These are phyloP conservation scores for Dendrolimus houi DNA, from an alignment of 2,888 invertebrate genomes.

Conservation along the genomic window DNA sequence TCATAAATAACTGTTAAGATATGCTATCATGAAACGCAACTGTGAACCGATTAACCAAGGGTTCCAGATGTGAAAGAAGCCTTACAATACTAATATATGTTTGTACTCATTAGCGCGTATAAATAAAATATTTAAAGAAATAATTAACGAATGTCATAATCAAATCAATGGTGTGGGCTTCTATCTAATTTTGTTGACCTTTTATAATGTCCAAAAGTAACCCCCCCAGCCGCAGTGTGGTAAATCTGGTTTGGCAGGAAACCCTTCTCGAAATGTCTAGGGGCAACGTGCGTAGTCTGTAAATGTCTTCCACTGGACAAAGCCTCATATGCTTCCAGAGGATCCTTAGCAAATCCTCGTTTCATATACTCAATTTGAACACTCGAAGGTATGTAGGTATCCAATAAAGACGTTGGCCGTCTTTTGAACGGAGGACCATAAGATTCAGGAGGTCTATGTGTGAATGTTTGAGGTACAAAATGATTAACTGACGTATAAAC, in stretches of 20 bases:
- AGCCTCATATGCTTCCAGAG: conserved; percentile 56
- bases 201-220: conserved; percentile 63
- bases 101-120: conserved; percentile 3
- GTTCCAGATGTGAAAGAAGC: background rate
- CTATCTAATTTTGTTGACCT: conserved; percentile 51
- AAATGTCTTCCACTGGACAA: conserved; percentile 48
- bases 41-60: no score
- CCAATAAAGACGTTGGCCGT: conserved; percentile 70
- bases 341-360: conserved; percentile 58
- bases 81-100: conserved; percentile 1
- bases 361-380: conserved; percentile 67
- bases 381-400: conserved; percentile 78
- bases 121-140: no score
- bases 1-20: no score
- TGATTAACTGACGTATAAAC: conserved; percentile 40
- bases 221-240: conserved; percentile 58
- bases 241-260: conserved; percentile 71
- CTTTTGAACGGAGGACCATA: conserved; percentile 40
- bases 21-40: no score
- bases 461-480: conserved; percentile 28
- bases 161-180: conserved; percentile 19
- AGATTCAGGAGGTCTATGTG: conserved; percentile 34
- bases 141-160: no score
- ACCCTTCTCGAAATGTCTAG: conserved; percentile 57
- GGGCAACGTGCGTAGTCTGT: conserved; percentile 25